These are phyloP conservation scores for Hepsetus odoe DNA, from an alignment of 2,113 vertebrate species.

Conservation along the genomic window DNA sequence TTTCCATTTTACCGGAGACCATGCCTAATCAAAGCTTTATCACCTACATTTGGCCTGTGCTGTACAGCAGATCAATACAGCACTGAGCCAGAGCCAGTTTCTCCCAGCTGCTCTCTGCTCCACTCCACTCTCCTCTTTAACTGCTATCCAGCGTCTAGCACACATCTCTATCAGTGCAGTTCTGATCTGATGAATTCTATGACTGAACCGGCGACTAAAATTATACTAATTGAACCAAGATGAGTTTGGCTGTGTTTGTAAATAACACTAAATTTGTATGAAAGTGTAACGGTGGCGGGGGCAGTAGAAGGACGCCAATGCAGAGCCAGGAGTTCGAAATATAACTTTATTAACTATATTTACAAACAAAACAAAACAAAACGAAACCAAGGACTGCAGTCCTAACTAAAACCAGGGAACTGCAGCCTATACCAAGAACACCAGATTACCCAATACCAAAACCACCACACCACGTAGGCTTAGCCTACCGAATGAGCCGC, in stretches of 20 bases:
- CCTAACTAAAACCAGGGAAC: no score
- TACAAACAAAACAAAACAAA: no score
- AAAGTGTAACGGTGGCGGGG: no score
- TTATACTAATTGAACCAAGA: not conserved
- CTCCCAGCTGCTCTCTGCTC: not conserved
- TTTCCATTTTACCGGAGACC: not conserved
- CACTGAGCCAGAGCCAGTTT: not conserved
- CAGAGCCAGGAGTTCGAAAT: no score
- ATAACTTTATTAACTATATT: no score
- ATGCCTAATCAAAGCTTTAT: slow-evolving; percentile 50
- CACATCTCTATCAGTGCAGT: not conserved
- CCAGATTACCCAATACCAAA: no score
- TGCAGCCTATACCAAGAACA: no score
- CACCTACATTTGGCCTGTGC: slow-evolving; percentile 24
- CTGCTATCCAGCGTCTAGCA: not conserved
- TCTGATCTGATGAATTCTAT: not conserved
- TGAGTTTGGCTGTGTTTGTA: not conserved
- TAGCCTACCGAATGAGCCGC: no score
- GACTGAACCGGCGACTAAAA: not conserved
- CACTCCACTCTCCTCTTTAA: not conserved
- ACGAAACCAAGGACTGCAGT: no score
- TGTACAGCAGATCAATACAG: slow-evolving; percentile 22
- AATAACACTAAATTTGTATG: not conserved
- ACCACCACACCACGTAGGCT: no score
- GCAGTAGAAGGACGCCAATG: no score